These are phyloP conservation scores for Amblyjoppa proteus DNA, from an alignment of 2,888 invertebrate genomes.

Conservation along the genomic window DNA sequence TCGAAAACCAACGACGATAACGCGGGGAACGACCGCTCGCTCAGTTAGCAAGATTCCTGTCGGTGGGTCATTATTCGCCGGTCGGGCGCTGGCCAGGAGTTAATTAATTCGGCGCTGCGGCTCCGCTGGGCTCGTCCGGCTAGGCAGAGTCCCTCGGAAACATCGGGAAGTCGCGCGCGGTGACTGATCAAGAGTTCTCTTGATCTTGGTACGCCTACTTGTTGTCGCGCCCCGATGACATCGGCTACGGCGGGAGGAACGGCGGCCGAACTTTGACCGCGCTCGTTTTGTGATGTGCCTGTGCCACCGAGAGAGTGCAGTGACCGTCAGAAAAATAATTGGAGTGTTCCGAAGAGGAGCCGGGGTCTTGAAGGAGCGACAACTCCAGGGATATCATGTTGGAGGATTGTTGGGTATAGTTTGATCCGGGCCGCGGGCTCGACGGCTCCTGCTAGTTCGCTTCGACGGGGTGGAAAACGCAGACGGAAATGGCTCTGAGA, in stretches of 20 bases:
- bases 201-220: background rate
- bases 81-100: constrained; percentile 33
- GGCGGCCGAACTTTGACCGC: background rate
- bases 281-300: background rate
- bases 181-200: too few species aligned
- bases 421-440: constrained; percentile 64
- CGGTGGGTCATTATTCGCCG: background rate
- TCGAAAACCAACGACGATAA: constrained; percentile 11
- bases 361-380: background rate
- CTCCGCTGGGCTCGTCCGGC: background rate
- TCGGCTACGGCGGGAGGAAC: too few species aligned
- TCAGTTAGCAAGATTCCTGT: constrained; percentile 18
- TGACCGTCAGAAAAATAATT: constrained; percentile 19
- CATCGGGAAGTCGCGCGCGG: too few species aligned
- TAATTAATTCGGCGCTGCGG: constrained; percentile 43
- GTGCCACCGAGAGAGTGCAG: constrained; percentile 40
- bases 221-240: background rate
- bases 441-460: constrained; percentile 6
- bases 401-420: constrained; percentile 74
- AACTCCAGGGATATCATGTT: constrained; percentile 27
- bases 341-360: background rate
- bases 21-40: background rate
- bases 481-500: constrained; percentile 83
- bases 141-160: background rate
- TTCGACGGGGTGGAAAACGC: constrained; percentile 60